Conservation (phyloP, 2,113 vertebrate species). For the Phoenicopterus ruber region DNA sequence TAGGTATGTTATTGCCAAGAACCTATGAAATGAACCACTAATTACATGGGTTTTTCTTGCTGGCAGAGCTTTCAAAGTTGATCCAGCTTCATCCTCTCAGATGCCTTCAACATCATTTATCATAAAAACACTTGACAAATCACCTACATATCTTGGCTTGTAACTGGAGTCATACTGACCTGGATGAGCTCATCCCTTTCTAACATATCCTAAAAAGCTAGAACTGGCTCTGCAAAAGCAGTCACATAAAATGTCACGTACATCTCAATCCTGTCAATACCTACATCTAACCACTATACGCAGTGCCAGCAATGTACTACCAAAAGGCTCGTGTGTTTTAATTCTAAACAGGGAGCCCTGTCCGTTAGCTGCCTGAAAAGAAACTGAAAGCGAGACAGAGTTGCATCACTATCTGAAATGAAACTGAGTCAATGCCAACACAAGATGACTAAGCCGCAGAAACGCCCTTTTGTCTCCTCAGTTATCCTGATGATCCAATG, state of each 20-base stretch:
- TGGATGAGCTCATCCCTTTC: not conserved
- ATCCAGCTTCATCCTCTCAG: not conserved
- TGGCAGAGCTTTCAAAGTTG: not conserved
- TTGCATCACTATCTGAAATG: not conserved
- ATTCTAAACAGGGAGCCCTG: not conserved
- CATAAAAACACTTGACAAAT: not conserved
- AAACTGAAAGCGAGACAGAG: conserved; percentile 3
- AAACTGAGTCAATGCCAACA: conserved; percentile 16
- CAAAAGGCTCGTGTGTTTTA: not conserved
- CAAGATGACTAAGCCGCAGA: not conserved
- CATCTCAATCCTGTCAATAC: not conserved
- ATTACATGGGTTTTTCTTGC: not conserved
- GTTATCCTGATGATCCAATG: not conserved
- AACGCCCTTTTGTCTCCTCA: not conserved
- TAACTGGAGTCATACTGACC: not conserved
- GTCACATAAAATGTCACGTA: not conserved
- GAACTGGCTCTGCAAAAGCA: not conserved
- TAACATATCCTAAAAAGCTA: not conserved
- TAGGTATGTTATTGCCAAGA: not conserved
- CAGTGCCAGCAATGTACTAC: not conserved
- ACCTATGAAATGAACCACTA: not conserved
- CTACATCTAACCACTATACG: not conserved
- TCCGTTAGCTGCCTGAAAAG: not conserved
- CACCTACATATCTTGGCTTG: not conserved
- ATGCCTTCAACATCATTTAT: not conserved